Evolutionary conservation across 2,113 vertebrate genomes (phyloP), one percentile per base, ranked within the genome.

Genomic region (Pavo muticus): DNA sequence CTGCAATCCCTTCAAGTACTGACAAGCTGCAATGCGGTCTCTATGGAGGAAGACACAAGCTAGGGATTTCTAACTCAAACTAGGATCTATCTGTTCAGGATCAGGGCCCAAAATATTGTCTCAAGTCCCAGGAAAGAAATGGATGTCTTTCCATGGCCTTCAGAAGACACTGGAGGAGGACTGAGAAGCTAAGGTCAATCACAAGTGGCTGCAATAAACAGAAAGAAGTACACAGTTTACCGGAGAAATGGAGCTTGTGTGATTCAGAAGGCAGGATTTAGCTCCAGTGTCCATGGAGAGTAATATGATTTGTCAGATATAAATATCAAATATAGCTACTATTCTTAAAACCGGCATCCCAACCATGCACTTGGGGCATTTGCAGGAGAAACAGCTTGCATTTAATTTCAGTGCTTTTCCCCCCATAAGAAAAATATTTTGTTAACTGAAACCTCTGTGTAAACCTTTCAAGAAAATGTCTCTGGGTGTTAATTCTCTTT

Each of bases 311-410:
- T 90, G 84, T 85, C 83, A 77, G 91, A 94, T 93, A 96, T 90
- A 93, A 96, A 97, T 94, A 96, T 93, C 84, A 94, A 90, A 84
- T 91, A 76, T 44, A 90, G 84, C 79, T 95, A 83, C 95, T 96
- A 94, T 96, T 96, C 95, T 95, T 91, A 96, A 95, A 10, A 3
- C 54, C 4, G 2, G 81, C 91, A 88, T 96, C 86, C 81, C 78
- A 88, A 71, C 77, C 94, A 88, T 54, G 78, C 82, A 89, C 69
- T 94, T 65, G 13, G 73, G 63, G 86, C 86, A 91, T 92, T 97
- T 85, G 64, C 9, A 89, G 86, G 81, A 95, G 78, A 79, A 97
- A 87, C 76, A 83, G 91, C 79, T 73, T 87, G 72, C 76, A 67
- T 90, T 80, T 84, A 89, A 92, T 52, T 91, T 74, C 84, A 82